A percentile compares a stretch with the other conserved stretches of the same genome.
These are phyloP conservation scores for Trachelipus rathkii DNA, from an alignment of 1,140 invertebrate species.

Conservation along the genomic window DNA sequence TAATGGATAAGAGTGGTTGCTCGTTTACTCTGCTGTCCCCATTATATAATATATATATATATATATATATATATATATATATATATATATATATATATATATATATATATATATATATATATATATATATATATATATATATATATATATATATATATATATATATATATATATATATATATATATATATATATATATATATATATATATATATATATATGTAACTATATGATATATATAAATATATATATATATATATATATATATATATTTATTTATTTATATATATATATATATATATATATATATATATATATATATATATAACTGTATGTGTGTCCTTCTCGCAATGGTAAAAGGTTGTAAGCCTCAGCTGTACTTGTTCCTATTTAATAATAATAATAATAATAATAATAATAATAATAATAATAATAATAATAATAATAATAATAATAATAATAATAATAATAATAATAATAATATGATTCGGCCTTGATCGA, in stretches of 20 bases:
- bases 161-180: not conserved
- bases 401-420: no score
- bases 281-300: not conserved
- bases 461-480: no score
- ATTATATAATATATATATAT: not conserved
- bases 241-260: not conserved
- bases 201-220: not conserved
- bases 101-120: not conserved
- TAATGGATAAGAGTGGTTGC: conserved; percentile 67
- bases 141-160: not conserved
- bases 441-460: no score
- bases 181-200: conserved; percentile 2
- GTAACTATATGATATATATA: no score
- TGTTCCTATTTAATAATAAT: no score
- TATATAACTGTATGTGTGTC: conserved; percentile 52
- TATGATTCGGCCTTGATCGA: no score
- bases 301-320: not conserved
- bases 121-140: not conserved
- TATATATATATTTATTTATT: not conserved
- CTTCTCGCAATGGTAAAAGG: conserved; percentile 48
- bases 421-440: no score
- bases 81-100: not conserved
- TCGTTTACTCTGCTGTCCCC: conserved; percentile 49
- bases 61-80: not conserved
- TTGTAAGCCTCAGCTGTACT: no score